Base-by-base conservation (phyloP, 2,888 invertebrate genomes). In the Lepidocyrtoides sp. region DNA sequence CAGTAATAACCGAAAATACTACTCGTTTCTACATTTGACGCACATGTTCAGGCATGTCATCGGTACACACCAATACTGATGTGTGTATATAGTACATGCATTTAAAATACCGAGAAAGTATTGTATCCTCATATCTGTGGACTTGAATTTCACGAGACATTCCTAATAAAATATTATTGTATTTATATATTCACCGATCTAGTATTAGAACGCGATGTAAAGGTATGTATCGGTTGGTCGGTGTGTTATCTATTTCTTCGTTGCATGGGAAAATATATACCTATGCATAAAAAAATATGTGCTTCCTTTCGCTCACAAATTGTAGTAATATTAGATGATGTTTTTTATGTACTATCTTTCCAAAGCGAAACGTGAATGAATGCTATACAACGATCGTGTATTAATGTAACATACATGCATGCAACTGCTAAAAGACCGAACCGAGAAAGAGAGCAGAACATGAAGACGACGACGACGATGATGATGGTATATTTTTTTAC, bases 311-410 rank as follows among this genome's bases (percentile, higher is more conserved):
- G n/a, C n/a, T n/a, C n/a, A n/a, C n/a, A n/a, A n/a, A n/a, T n/a
- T n/a, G n/a, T n/a, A n/a, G n/a, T n/a, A n/a, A n/a, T n/a, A n/a
- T n/a, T n/a, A n/a, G n/a, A n/a, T n/a, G n/a, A n/a, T n/a, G n/a
- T n/a, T 57, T 57, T 23, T 26, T 7, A 57, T 26, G 57, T 26
- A 20, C 3, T 23, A 23, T 57, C 57, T 57, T 57, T 54, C 2
- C 20, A 20, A 66, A 12, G 66, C 89, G 41, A 79, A 75, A 66
- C 81, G 36, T 63, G 82, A 87, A 36, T 69, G 20, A n/a, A n/a
- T n/a, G n/a, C n/a, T n/a, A n/a, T n/a, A n/a, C n/a, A n/a, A n/a
- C n/a, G n/a, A n/a, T n/a, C n/a, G n/a, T n/a, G n/a, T n/a, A n/a
- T n/a, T n/a, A n/a, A n/a, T n/a, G n/a, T n/a, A n/a, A n/a, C n/a